Conservation (phyloP, 2,888 invertebrate species). For the Pasiphila rectangulata region DNA sequence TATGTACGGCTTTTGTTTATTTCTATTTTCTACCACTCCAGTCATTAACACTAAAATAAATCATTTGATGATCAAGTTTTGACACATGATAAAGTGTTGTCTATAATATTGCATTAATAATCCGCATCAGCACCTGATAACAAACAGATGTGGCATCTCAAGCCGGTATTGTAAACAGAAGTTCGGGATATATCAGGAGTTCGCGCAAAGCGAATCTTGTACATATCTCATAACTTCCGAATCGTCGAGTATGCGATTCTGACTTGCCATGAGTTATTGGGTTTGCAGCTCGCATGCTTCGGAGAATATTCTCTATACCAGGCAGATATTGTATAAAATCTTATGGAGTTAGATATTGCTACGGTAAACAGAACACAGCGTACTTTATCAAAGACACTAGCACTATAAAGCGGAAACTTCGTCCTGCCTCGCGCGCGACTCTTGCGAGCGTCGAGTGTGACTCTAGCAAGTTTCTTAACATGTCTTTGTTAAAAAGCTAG, state of each 20-base stretch:
- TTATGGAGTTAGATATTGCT: slow-evolving; percentile 23
- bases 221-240: slow-evolving; percentile 42
- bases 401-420: slow-evolving; percentile 14
- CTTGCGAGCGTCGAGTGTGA: not conserved
- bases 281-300: slow-evolving; percentile 34
- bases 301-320: slow-evolving; percentile 33
- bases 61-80: too few relatives aligned
- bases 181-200: slow-evolving; percentile 23
- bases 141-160: slow-evolving; percentile 10
- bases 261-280: slow-evolving; percentile 42
- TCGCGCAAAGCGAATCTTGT: slow-evolving; percentile 33
- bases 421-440: too few relatives aligned
- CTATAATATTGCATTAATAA: too few relatives aligned
- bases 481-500: slow-evolving; percentile 15
- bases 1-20: slow-evolving; percentile 18
- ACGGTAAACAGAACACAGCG: not conserved
- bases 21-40: slow-evolving; percentile 7
- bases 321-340: slow-evolving; percentile 22
- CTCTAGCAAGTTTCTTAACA: slow-evolving; percentile 4
- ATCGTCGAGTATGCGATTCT: slow-evolving; percentile 40
- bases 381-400: not conserved
- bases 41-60: not conserved
- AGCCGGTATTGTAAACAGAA: slow-evolving; percentile 28
- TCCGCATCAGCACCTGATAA: slow-evolving; percentile 1
- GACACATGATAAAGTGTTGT: too few relatives aligned